These are phyloP conservation scores for Corythornis vintsioides DNA, from an alignment of 2,113 vertebrate species.

Conservation along the genomic window DNA sequence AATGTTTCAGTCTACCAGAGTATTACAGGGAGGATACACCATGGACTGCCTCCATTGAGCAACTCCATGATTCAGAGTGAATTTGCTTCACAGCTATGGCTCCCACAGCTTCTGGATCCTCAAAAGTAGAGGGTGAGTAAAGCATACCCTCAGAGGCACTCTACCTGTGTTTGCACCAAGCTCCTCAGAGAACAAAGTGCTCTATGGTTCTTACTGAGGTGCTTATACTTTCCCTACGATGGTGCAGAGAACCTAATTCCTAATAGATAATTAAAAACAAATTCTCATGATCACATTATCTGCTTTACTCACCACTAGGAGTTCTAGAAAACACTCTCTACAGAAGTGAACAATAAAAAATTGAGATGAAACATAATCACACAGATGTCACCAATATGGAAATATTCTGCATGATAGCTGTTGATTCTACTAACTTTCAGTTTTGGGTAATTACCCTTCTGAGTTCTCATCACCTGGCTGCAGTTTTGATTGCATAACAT, in stretches of 20 bases:
- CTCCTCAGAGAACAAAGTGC: not conserved
- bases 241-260: not conserved
- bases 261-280: not conserved
- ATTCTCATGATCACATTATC: not conserved
- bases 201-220: not conserved
- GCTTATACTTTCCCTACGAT: not conserved
- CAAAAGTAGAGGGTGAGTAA: constrained; percentile 64
- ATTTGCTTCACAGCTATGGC: constrained; percentile 63
- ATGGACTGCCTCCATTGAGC: constrained; percentile 64
- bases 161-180: not conserved
- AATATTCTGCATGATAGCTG: not conserved
- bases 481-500: not conserved
- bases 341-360: not conserved
- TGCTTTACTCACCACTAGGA: not conserved
- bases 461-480: not conserved
- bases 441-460: not conserved
- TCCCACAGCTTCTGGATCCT: constrained; percentile 74
- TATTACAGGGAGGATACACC: constrained; percentile 71
- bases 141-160: not conserved
- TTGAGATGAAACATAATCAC: not conserved
- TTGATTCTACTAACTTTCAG: not conserved
- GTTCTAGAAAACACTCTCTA: not conserved
- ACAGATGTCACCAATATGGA: not conserved
- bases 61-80: constrained; percentile 36
- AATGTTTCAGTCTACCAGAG: constrained; percentile 70